Percentiles rank a stretch among this genome's conserved stretches.
Conservation (phyloP, 2,797 vertebrate genomes). For the Antrozous pallidus region DNA sequence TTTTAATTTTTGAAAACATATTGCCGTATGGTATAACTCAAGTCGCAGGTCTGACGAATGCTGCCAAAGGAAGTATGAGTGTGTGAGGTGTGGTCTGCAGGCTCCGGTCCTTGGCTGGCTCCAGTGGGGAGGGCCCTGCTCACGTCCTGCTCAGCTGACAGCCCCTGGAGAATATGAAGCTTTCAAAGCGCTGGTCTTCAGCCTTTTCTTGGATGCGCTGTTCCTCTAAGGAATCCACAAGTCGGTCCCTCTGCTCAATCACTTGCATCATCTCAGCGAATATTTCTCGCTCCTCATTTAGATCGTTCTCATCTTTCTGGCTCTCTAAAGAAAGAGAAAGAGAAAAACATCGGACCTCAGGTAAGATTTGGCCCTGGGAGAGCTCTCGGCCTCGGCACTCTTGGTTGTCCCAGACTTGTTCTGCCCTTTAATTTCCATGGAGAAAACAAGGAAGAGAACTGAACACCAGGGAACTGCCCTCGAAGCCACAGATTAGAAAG, state of each 20-base stretch:
- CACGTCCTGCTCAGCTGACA: slow-evolving; percentile 74
- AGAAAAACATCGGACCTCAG: not conserved
- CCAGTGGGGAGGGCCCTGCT: not conserved
- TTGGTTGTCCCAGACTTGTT: not conserved
- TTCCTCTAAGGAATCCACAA: slow-evolving; percentile 89
- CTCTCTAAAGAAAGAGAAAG: slow-evolving; percentile 71
- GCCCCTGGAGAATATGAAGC: slow-evolving; percentile 75
- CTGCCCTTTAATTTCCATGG: slow-evolving; percentile 3
- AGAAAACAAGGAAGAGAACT: slow-evolving; percentile 48
- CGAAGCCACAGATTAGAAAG: not conserved
- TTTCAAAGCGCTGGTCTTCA: slow-evolving; percentile 89
- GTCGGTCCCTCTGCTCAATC: slow-evolving; percentile 89
- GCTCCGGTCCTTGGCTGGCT: not conserved
- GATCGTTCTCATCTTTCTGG: slow-evolving; percentile 82
- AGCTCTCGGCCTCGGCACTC: not conserved
- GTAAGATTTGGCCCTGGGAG: not conserved
- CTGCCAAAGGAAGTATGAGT: not conserved
- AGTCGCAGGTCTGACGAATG: not conserved
- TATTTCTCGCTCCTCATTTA: slow-evolving; percentile 84
- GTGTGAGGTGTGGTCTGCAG: not conserved
- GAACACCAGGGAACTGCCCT: not conserved
- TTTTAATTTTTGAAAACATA: slow-evolving; percentile 23
- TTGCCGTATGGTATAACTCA: not conserved
- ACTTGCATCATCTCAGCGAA: slow-evolving; percentile 91
- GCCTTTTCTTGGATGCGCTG: slow-evolving; percentile 89